Conservation (phyloP, 2,113 vertebrate genomes). For the Nematolebias whitei region DNA sequence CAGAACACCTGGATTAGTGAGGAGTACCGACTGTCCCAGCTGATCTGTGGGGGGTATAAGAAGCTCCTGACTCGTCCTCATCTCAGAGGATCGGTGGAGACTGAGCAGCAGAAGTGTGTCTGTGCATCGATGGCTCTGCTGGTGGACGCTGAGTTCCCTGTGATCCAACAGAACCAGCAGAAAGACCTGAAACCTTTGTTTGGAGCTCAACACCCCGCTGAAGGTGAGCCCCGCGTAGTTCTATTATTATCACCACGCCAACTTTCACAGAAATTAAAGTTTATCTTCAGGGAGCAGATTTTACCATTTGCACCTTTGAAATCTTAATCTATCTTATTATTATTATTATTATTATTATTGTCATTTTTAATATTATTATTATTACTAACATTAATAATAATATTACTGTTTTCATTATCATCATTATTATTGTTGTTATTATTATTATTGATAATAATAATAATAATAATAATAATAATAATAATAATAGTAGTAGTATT, state of each 20-base stretch:
- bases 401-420: too few relatives aligned
- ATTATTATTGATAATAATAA: not conserved
- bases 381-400: too few relatives aligned
- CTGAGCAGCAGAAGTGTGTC: not conserved
- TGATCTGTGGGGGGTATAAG: slow-evolving; percentile 43
- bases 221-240: slow-evolving; percentile 52
- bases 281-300: too few relatives aligned
- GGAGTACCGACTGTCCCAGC: slow-evolving; percentile 4
- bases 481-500: not conserved
- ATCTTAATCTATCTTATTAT: too few relatives aligned
- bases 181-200: slow-evolving; percentile 59
- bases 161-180: slow-evolving; percentile 48
- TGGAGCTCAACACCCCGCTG: slow-evolving; percentile 51
- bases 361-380: too few relatives aligned
- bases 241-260: not conserved
- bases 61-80: slow-evolving; percentile 35
- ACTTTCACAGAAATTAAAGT: too few relatives aligned
- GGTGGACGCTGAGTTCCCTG: slow-evolving; percentile 56
- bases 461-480: not conserved
- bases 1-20: slow-evolving; percentile 23
- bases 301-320: too few relatives aligned
- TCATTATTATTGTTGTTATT: not conserved
- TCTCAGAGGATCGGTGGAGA: slow-evolving; percentile 8
- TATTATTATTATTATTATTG: too few relatives aligned
- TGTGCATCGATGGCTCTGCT: slow-evolving; percentile 63